phyloP scores from a whole-genome alignment of 2,888 invertebrate species.

The Quadroppia sp. region DNA sequence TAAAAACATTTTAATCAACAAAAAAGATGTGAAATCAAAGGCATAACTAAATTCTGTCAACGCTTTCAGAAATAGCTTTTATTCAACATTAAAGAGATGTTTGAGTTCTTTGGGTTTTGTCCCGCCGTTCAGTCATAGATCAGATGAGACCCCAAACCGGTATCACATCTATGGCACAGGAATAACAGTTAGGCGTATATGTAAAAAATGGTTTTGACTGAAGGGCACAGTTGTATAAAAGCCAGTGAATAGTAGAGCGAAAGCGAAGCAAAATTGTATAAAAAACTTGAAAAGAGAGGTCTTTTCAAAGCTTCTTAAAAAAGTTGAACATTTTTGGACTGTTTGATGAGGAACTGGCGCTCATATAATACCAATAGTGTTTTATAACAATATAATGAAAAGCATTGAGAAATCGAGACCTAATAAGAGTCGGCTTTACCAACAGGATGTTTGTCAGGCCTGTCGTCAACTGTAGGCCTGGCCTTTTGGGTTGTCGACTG shows the following conservation, averaged over 20 bases:
- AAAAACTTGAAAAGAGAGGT: not conserved
- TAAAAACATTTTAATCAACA: too few relatives aligned
- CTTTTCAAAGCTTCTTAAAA: not conserved
- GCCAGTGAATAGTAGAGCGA: not conserved
- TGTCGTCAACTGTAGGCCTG: not conserved
- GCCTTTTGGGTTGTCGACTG: not conserved
- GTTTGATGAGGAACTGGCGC: not conserved
- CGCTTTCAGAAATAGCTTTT: not conserved
- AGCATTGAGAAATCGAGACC: not conserved
- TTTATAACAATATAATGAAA: not conserved
- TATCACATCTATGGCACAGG: not conserved
- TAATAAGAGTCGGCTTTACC: not conserved
- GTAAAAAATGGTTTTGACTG: not conserved
- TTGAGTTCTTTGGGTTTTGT: not conserved
- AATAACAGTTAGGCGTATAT: not conserved
- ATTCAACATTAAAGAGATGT: not conserved
- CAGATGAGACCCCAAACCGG: not conserved
- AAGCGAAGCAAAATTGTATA: not conserved
- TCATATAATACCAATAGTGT: not conserved
- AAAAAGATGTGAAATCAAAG: not conserved
- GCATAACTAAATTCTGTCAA: slow-evolving; percentile 10
- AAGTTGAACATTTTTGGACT: not conserved
- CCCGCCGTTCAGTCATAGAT: not conserved
- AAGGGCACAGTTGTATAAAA: not conserved
- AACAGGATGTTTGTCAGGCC: slow-evolving; percentile 27